Evolutionary conservation across 1,140 invertebrate genomes (phyloP).

Genomic region (Drosophila takahashii): DNA sequence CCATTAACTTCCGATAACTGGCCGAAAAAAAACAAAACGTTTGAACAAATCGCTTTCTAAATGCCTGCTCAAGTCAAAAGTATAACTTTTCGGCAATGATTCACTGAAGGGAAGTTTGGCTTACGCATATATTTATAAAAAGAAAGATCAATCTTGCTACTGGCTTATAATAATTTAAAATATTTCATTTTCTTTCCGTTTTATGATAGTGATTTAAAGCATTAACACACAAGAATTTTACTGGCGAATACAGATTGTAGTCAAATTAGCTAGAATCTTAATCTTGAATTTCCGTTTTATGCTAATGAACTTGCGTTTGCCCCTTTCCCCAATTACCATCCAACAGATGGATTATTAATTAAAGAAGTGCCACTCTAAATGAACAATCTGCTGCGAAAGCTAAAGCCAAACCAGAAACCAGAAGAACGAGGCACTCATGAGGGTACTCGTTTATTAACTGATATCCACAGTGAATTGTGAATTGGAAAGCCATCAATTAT

Average conservation of each 20-base stretch:
- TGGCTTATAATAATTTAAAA: not conserved
- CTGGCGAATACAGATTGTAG: too few relatives aligned
- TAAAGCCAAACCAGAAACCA: slow-evolving; percentile 2
- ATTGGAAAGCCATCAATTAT: slow-evolving; percentile 63
- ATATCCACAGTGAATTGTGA: slow-evolving; percentile 39
- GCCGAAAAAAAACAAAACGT: slow-evolving; percentile 4
- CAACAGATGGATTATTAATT: slow-evolving; percentile 35
- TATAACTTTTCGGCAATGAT: not conserved
- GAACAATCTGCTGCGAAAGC: slow-evolving; percentile 17
- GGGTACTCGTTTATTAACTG: slow-evolving; percentile 49
- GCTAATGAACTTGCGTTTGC: slow-evolving; percentile 23
- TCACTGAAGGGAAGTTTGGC: not conserved
- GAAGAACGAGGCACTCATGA: slow-evolving; percentile 15
- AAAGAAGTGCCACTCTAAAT: slow-evolving; percentile 17
- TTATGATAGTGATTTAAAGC: too few relatives aligned
- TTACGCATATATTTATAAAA: not conserved
- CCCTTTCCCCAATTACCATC: slow-evolving; percentile 2
- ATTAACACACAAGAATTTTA: too few relatives aligned
- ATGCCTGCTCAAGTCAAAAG: slow-evolving; percentile 15
- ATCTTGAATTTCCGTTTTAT: not conserved
- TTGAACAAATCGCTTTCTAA: slow-evolving; percentile 46
- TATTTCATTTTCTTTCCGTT: too few relatives aligned
- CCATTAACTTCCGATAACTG: slow-evolving; percentile 70
- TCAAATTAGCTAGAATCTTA: not conserved
- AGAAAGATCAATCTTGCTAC: not conserved